Evolutionary conservation across 2,113 vertebrate genomes (phyloP), one percentile per base, ranked within the genome.

Genomic region (Microtus ochrogaster): DNA sequence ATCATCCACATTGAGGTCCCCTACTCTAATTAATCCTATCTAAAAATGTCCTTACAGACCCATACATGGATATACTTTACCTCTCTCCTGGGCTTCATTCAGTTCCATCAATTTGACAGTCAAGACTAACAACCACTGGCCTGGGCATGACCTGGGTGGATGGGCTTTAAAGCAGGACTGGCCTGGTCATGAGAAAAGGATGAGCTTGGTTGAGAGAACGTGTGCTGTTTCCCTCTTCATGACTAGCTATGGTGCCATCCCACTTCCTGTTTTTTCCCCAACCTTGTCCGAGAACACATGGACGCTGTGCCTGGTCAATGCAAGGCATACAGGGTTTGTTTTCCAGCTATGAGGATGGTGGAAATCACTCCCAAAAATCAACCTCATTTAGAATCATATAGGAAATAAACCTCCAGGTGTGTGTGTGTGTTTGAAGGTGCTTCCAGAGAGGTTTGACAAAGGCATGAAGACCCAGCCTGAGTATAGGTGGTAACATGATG

Each of bases 271-370:
- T 41, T 44, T 19, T 44, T 30, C 61, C 39, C 21, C 22, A 12
- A 24, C 14, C 22, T 4, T 82, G 14, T 19, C 30, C 4, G 0
- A 52, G 73, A 65, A n/a, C 47, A 39, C 9, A 8, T 0, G 24
- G 12, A 44, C 4, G 16, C 8, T 6, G 7, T 10, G 5, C 16
- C 47, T 22, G 1, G 6, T 17, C 17, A 30, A n/a, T 61, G n/a
- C 19, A 39, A 11, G 26, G 26, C 28, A 49, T n/a, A 30, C 13
- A 44, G 11, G 33, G 13, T 28, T 5, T 74, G 30, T n/a, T 24
- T 5, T 1, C 55, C 13, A 73, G 7, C n/a, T 8, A 3, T 33
- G 26, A 30, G 11, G 3, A 10, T 11, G 33, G 33, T 47, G 39
- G 49, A 3, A 21, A 24, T 5, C 10, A 12, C 55, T 52, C 22